phyloP scores from a whole-genome alignment of 2,888 invertebrate genomes.

The Thereva unica region DNA sequence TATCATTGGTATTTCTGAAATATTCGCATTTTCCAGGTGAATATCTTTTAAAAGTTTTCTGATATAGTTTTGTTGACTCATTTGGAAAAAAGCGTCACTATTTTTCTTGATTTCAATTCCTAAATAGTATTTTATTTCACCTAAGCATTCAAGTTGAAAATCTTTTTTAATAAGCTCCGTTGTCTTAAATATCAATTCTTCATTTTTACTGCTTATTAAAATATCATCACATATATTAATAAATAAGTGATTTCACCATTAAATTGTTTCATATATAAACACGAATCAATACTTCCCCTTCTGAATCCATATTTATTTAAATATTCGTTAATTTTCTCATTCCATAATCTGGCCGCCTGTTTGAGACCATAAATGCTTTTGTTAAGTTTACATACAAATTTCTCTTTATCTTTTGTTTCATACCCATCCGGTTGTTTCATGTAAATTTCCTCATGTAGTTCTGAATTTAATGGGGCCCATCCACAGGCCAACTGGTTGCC shows the following conservation, averaged over 20 bases:
- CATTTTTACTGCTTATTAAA: not conserved
- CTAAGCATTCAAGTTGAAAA: conserved; percentile 28
- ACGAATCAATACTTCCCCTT: not conserved
- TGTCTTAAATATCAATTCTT: not conserved
- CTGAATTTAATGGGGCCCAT: too few species aligned
- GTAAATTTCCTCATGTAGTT: conserved; percentile 11
- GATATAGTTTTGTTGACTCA: conserved; percentile 20
- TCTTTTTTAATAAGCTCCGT: not conserved
- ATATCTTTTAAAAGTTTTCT: conserved; percentile 15
- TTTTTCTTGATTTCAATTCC: conserved; percentile 30
- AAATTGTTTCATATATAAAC: not conserved
- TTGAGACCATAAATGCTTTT: not conserved
- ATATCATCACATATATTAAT: not conserved
- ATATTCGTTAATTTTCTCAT: not conserved
- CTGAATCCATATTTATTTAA: not conserved
- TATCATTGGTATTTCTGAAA: conserved; percentile 12
- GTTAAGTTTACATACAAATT: not conserved
- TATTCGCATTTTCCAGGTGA: conserved; percentile 18
- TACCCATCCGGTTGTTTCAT: not conserved
- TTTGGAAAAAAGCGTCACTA: not conserved
- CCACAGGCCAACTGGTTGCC: too few species aligned
- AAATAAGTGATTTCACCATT: not conserved
- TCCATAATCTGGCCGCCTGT: not conserved
- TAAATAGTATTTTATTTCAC: conserved; percentile 26
- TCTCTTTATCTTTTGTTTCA: not conserved